A percentile compares a stretch with the other conserved stretches of the same genome.
These are phyloP conservation scores for Tamias sibiricus DNA, from an alignment of 2,113 vertebrate genomes.

Conservation along the genomic window DNA sequence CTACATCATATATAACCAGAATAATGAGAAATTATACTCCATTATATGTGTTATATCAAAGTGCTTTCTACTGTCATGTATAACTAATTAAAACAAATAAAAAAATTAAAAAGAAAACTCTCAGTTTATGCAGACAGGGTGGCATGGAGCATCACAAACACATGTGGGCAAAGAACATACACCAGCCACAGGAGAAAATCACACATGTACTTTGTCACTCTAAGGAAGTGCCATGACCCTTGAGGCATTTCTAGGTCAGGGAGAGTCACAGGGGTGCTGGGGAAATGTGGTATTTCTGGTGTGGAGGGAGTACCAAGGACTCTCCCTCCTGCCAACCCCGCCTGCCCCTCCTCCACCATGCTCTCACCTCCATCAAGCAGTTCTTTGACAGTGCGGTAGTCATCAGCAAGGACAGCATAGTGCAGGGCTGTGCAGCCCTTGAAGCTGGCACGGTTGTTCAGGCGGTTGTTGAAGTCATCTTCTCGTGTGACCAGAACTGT, in stretches of 20 bases:
- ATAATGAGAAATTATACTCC: too few relatives aligned
- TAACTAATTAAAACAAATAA: too few relatives aligned
- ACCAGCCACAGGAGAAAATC: neutral
- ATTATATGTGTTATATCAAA: too few relatives aligned
- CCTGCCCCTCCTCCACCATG: neutral
- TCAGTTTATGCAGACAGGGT: neutral
- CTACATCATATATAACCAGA: too few relatives aligned
- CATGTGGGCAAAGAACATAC: neutral
- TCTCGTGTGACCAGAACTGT: constrained; percentile 95
- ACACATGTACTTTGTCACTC: neutral
- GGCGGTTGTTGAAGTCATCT: constrained; percentile 96
- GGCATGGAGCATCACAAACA: neutral
- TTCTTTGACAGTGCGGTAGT: constrained; percentile 87
- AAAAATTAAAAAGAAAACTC: neutral
- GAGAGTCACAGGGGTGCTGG: neutral
- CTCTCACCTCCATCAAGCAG: constrained; percentile 93
- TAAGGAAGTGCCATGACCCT: neutral
- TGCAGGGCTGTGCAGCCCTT: constrained; percentile 95
- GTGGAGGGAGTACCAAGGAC: neutral
- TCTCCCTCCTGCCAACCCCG: neutral
- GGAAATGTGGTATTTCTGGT: neutral
- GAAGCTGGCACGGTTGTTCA: constrained; percentile 96
- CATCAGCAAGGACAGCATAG: constrained; percentile 94
- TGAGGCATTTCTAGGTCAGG: neutral
- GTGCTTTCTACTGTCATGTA: too few relatives aligned